Conservation (phyloP, 2,113 vertebrate species). For the Thomomys bottae region DNA sequence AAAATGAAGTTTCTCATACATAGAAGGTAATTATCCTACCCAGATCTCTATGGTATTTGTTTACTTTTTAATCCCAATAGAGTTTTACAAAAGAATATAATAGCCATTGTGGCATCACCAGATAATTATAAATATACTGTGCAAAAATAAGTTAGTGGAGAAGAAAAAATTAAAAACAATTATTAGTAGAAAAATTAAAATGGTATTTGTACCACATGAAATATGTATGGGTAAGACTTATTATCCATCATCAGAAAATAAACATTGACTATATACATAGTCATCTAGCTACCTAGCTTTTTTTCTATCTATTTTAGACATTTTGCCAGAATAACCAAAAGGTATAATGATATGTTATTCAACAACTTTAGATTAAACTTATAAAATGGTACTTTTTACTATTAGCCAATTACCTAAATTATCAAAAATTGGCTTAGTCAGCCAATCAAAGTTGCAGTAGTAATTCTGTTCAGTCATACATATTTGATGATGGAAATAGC, state of each 20-base stretch:
- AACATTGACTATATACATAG: too few relatives aligned
- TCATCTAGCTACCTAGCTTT: too few relatives aligned
- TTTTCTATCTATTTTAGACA: too few relatives aligned
- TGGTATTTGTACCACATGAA: neutral
- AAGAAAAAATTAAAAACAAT: neutral
- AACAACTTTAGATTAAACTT: neutral
- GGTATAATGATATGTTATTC: neutral
- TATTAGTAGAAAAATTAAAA: neutral
- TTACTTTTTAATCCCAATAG: neutral
- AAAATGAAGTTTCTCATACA: neutral
- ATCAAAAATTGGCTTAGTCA: neutral
- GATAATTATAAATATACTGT: neutral
- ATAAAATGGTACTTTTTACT: neutral
- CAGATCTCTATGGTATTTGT: neutral
- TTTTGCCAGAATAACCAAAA: conserved; percentile 12
- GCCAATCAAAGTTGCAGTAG: neutral
- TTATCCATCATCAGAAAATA: too few relatives aligned
- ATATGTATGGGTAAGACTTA: neutral
- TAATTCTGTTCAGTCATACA: neutral
- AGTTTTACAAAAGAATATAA: neutral
- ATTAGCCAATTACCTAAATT: neutral
- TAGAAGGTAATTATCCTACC: neutral
- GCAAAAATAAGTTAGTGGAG: neutral
- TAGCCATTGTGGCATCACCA: neutral
- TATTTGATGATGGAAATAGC: neutral